Base-by-base conservation (phyloP, 1,140 invertebrate genomes). In the Ooceraea biroi region DNA sequence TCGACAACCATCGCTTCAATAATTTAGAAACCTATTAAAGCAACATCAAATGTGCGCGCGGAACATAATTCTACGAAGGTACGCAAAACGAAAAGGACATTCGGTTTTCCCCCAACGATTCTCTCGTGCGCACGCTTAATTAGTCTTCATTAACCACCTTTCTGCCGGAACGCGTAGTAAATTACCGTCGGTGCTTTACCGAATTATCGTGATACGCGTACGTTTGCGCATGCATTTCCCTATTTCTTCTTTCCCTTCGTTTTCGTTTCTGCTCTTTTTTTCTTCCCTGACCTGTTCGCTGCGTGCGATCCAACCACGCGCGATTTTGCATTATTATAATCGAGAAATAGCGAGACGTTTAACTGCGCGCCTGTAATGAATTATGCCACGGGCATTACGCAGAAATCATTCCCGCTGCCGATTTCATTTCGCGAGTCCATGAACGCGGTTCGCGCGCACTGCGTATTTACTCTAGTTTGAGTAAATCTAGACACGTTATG, bases 401-500 rank as follows among this genome's bases (percentile, higher is more conserved):
- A 30, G 14, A 72, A 73, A 73, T 71, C 69, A 73, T 71, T 72
- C 69, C 36, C 52, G 44, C 41, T 73, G 44, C 66, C n/a, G 44
- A 82, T 78, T 78, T 78, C 36, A 46, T 78, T 69, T 44, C 69
- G n/a, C 46, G 22, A 52, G 55, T 58, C 65, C 55, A 46, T 25
- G 66, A 30, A 68, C 2, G 36, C 36, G 7, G 36, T 7, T 22
- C 19, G 8, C 25, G 48, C 27, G n/a, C n/a, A n/a, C n/a, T n/a
- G 27, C 52, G 52, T 48, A 71, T 71, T 72, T 82, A 82, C 78
- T 71, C 41, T 73, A 72, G 69, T 36, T 52, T 73, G 44, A 71
- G 57, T 60, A 82, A 72, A 82, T 82, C 78, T 73, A 82, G 57
- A 73, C 57, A 82, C 52, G 78, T 82, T 69, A 73, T 74, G 57